Evolutionary conservation across 2,888 invertebrate genomes (phyloP), one percentile per base, ranked within the genome.

Genomic region (Drosophila formosana): DNA sequence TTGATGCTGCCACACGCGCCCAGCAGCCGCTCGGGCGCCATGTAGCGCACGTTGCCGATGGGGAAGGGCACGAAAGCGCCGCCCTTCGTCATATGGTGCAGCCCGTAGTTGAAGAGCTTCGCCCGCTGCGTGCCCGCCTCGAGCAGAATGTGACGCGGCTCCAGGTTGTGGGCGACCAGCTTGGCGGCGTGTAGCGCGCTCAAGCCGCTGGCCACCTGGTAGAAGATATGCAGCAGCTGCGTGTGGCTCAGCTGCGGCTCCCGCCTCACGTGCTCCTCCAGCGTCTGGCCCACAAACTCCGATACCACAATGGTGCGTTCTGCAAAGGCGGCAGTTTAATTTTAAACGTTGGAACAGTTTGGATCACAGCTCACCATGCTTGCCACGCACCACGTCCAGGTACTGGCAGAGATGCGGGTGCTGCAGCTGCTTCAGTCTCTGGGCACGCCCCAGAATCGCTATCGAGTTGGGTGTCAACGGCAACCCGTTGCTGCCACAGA

Each of bases 381-480:
- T 98, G 77, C 98, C 97, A 81, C 98, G 94, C 74, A 97, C 95
- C 60, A 99, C 95, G 92, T 98, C 98, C 46, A 99, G 93, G 93
- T 99, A 99, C 66, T 96, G 95, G 88, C 98, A 98, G 55, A 99
- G 93, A 93, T 97, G 95, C 0, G 95, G 95, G 92, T 98, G 97
- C 66, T 95, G 93, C 56, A 98, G 93, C 0, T 95, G 95, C 90
- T 97, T 96, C 13, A 99, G 93, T 68, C 95, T 93, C 91, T 98
- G 98, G 28, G 98, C 97, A 88, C 95, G 94, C 6, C 99, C 98
- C 62, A 98, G 94, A 89, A 99, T 98, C 62, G 97, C 96, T 71
- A 99, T 98, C 0, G 98, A 98, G 93, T 99, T 98, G 2, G 99
- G 98, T 1, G 99, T 99, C 23, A 99, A 93, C 0, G 99, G 99